phyloP scores from a whole-genome alignment of 2,113 vertebrate genomes.

The Clarias magur region DNA sequence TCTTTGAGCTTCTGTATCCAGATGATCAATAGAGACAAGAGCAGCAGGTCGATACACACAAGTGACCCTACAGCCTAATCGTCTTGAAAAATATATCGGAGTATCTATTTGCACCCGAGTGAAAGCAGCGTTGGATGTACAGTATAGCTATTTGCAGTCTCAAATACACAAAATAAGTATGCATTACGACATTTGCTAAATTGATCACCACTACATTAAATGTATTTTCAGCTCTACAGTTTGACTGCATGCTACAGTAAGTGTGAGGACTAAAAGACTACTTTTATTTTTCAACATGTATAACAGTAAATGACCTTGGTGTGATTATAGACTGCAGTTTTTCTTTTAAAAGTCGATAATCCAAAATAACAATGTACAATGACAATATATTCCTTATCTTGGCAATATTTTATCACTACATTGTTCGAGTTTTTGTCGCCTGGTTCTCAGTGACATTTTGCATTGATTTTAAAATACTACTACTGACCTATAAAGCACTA shows the following conservation, averaged over 20 bases:
- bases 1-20: constrained; percentile 26
- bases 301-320: too few relatives aligned
- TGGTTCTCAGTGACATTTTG: too few relatives aligned
- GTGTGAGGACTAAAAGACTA: background rate
- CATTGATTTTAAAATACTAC: too few relatives aligned
- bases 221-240: background rate
- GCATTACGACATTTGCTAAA: background rate
- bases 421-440: too few relatives aligned
- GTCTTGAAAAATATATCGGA: constrained; percentile 9
- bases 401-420: too few relatives aligned
- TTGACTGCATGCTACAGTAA: background rate
- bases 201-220: background rate
- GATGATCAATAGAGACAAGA: constrained; percentile 38
- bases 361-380: too few relatives aligned
- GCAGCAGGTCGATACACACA: constrained; percentile 24
- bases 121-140: background rate
- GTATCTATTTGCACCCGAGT: background rate
- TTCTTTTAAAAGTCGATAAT: too few relatives aligned
- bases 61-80: constrained; percentile 22
- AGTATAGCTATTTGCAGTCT: background rate
- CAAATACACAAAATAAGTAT: background rate
- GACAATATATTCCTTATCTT: too few relatives aligned
- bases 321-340: too few relatives aligned
- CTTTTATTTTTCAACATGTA: background rate
- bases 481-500: too few relatives aligned